Evolutionary conservation across 2,888 invertebrate species (phyloP).

Genomic region (Macrophya annulata): DNA sequence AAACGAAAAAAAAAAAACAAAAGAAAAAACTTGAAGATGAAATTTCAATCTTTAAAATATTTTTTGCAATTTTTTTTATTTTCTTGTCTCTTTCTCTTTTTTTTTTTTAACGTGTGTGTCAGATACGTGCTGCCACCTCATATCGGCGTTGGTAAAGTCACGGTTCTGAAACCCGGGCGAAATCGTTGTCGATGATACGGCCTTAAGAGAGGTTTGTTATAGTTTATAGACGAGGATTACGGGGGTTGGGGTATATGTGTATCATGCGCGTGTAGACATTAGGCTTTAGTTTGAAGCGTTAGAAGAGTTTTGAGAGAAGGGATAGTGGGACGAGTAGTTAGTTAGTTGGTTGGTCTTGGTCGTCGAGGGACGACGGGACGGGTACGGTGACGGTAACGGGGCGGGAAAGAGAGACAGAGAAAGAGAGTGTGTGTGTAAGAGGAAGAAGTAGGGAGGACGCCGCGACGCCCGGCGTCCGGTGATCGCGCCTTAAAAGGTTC

Average conservation of each 20-base stretch:
- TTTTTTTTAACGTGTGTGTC: background rate
- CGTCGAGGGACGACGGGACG: too few relatives aligned
- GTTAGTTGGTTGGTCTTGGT: background rate
- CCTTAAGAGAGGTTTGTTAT: background rate
- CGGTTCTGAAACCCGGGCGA: background rate
- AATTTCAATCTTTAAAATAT: too few relatives aligned
- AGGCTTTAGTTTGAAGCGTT: background rate
- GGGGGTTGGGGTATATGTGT: background rate
- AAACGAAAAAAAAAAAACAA: too few relatives aligned
- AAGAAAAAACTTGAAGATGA: too few relatives aligned
- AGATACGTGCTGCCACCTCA: constrained; percentile 3
- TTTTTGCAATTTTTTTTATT: too few relatives aligned
- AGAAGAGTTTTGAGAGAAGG: background rate
- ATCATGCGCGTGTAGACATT: background rate
- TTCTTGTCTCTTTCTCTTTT: background rate
- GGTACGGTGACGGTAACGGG: background rate
- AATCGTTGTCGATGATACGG: background rate
- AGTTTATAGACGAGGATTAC: background rate
- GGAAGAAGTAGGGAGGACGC: constrained; percentile 66
- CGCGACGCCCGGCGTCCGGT: constrained; percentile 79
- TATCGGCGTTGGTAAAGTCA: background rate
- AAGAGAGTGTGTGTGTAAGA: too few relatives aligned
- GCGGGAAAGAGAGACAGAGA: background rate
- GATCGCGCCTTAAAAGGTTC: constrained; percentile 80
- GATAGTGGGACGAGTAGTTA: background rate